Conservation (phyloP, 2,113 vertebrate genomes). For the Gracilinanus agilis region DNA sequence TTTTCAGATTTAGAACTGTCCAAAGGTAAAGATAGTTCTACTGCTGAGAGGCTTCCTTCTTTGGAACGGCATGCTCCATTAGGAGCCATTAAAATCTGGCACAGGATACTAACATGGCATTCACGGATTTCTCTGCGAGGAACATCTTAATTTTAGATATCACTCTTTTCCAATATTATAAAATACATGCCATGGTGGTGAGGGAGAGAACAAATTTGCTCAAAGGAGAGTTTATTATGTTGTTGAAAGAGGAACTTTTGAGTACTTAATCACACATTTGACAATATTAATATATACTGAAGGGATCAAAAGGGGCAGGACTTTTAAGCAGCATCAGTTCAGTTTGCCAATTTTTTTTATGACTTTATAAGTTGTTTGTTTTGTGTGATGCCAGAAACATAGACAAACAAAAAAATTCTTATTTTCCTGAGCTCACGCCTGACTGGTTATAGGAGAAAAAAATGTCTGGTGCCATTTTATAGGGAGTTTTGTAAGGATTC, state of each 20-base stretch:
- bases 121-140: conserved; percentile 5
- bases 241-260: conserved; percentile 8
- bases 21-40: conserved; percentile 49
- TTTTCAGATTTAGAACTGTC: conserved; percentile 52
- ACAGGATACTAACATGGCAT: conserved; percentile 20
- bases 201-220: neutral
- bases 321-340: neutral
- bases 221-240: neutral
- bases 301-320: conserved; percentile 44
- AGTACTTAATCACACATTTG: conserved; percentile 33
- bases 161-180: conserved; percentile 46
- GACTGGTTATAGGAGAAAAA: neutral
- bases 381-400: conserved; percentile 45
- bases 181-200: conserved; percentile 1
- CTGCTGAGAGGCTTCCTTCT: neutral
- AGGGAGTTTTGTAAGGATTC: conserved; percentile 19
- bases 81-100: conserved; percentile 48
- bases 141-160: conserved; percentile 39
- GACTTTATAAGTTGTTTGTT: conserved; percentile 56
- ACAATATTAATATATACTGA: conserved; percentile 13
- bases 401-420: conserved; percentile 41
- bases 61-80: conserved; percentile 50
- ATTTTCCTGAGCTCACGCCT: conserved; percentile 47
- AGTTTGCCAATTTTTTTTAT: neutral
- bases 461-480: conserved; percentile 43